These are phyloP conservation scores for Hemithea aestivaria DNA, from an alignment of 2,888 invertebrate genomes.

Conservation along the genomic window DNA sequence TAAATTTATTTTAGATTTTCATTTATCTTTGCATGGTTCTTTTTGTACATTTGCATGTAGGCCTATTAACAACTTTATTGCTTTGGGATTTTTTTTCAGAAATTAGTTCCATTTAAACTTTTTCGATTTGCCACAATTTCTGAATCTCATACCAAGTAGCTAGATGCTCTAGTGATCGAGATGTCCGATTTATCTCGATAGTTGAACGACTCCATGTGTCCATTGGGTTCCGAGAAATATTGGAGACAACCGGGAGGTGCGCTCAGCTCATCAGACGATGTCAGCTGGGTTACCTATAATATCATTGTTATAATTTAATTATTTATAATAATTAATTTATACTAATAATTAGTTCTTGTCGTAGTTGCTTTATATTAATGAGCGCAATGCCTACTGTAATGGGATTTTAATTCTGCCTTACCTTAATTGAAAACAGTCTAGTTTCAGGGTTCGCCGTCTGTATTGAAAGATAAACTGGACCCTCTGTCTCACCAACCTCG, in stretches of 20 bases:
- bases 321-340: too few species aligned
- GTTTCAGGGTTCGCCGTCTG: constrained; percentile 76
- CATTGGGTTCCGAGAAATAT: constrained; percentile 79
- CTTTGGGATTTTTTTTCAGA: too few species aligned
- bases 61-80: too few species aligned
- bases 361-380: too few species aligned
- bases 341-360: too few species aligned
- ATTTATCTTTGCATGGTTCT: too few species aligned
- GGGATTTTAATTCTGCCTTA: constrained; percentile 36
- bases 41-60: too few species aligned
- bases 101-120: too few species aligned
- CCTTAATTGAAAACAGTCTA: constrained; percentile 82
- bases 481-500: constrained; percentile 81
- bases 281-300: constrained; percentile 64
- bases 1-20: too few species aligned
- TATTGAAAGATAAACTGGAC: constrained; percentile 83
- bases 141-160: constrained; percentile 78
- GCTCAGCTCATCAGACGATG: constrained; percentile 41
- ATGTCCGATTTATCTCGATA: constrained; percentile 80
- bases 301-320: constrained; percentile 1
- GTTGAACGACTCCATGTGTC: constrained; percentile 84
- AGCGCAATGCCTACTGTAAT: too few species aligned
- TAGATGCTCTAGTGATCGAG: constrained; percentile 73
- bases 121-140: neutral
- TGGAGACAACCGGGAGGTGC: constrained; percentile 83